These are phyloP conservation scores for Tetropium fuscum DNA, from an alignment of 2,888 invertebrate genomes.

Conservation along the genomic window DNA sequence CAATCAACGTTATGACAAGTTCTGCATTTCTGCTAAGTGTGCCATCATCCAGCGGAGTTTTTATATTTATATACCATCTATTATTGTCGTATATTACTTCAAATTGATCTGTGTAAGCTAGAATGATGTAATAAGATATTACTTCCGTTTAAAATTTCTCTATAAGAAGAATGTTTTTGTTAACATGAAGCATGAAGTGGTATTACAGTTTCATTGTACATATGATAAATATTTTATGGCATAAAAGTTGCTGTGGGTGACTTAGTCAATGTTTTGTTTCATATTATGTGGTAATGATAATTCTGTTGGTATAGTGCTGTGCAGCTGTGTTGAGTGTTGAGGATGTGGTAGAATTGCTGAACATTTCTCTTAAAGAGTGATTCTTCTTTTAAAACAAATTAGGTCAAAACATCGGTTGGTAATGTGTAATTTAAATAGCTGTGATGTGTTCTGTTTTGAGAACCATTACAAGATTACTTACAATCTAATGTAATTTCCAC, in stretches of 20 bases:
- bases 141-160: too few relatives aligned
- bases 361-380: too few relatives aligned
- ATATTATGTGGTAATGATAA: too few relatives aligned
- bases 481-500: neutral
- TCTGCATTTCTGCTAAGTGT: conserved; percentile 3
- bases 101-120: conserved; percentile 3
- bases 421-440: neutral
- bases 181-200: neutral
- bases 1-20: conserved; percentile 2
- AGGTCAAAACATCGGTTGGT: too few relatives aligned
- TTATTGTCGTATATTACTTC: neutral
- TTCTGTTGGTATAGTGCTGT: too few relatives aligned
- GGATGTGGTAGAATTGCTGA: too few relatives aligned
- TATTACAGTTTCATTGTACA: neutral
- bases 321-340: neutral
- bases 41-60: neutral
- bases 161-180: too few relatives aligned
- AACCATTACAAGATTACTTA: neutral
- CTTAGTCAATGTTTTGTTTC: neutral
- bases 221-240: neutral
- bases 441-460: neutral
- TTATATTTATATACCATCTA: conserved; percentile 6
- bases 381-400: too few relatives aligned
- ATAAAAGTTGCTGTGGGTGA: neutral
- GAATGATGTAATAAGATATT: too few relatives aligned